A percentile compares a stretch with the other conserved stretches of the same genome.
These are phyloP conservation scores for Mimumesa dahlbomi DNA, from an alignment of 2,888 invertebrate genomes.

Conservation along the genomic window DNA sequence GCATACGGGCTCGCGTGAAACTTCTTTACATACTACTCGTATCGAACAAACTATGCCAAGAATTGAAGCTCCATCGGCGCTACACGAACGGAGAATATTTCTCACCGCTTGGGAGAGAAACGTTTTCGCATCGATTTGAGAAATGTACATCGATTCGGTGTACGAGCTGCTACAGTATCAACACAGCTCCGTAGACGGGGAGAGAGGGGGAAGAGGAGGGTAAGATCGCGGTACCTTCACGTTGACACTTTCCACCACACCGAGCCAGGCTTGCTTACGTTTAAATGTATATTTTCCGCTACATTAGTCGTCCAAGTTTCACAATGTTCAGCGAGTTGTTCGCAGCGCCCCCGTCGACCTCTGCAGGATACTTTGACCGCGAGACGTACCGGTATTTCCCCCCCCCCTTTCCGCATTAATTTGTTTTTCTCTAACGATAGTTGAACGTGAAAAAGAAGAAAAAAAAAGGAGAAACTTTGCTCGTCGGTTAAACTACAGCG, in stretches of 20 bases:
- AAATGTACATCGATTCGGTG: constrained; percentile 28
- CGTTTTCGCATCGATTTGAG: constrained; percentile 36
- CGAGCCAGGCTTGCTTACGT: background rate
- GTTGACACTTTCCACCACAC: background rate
- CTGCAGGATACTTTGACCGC: constrained; percentile 11
- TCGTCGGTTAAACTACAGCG: constrained; percentile 29
- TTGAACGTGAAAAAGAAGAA: constrained; percentile 26
- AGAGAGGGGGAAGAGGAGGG: too few relatives aligned
- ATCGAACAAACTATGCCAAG: too few relatives aligned
- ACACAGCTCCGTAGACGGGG: too few relatives aligned
- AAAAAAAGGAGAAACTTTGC: constrained; percentile 35
- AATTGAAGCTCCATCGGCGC: background rate
- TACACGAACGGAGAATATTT: constrained; percentile 8
- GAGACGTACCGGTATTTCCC: constrained; percentile 12
- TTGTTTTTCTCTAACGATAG: constrained; percentile 35
- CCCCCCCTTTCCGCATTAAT: too few relatives aligned
- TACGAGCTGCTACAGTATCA: background rate
- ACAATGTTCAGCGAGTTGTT: constrained; percentile 37
- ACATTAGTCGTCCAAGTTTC: constrained; percentile 66
- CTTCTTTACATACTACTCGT: too few relatives aligned
- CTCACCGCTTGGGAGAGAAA: constrained; percentile 16
- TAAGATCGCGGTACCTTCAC: constrained; percentile 1
- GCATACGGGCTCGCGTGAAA: too few relatives aligned
- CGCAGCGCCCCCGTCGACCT: background rate
- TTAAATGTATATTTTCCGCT: constrained; percentile 69